Percentiles rank a stretch among this genome's conserved stretches.
phyloP scores from a whole-genome alignment of 2,888 invertebrate species.

The Apamea sordens region DNA sequence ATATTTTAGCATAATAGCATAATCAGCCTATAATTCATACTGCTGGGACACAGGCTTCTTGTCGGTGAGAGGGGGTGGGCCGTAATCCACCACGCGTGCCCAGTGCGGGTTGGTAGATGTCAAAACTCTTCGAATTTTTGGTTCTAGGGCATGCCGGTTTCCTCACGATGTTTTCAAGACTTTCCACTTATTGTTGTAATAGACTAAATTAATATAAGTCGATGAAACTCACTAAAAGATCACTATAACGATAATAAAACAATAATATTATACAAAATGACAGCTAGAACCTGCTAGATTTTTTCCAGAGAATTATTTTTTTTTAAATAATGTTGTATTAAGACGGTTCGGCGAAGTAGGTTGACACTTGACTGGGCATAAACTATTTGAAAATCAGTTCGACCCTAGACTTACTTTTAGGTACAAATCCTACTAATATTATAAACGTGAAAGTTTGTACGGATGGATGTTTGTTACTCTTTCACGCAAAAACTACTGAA shows the following conservation, averaged over 20 bases:
- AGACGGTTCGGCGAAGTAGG: not conserved
- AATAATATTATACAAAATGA: not conserved
- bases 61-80: too few relatives aligned
- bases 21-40: not conserved
- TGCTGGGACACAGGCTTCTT: not conserved
- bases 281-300: not conserved
- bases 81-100: too few relatives aligned
- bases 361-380: not conserved
- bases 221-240: not conserved
- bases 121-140: too few relatives aligned
- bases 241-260: too few relatives aligned
- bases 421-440: not conserved
- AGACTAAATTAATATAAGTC: not conserved
- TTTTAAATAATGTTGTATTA: not conserved
- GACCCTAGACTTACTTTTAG: slow-evolving; percentile 7
- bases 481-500: too few relatives aligned
- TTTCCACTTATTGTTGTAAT: too few relatives aligned
- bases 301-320: not conserved
- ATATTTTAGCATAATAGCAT: not conserved
- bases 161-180: not conserved
- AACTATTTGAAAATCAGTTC: not conserved
- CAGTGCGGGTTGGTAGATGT: too few relatives aligned
- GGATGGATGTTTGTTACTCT: too few relatives aligned
- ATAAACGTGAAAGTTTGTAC: too few relatives aligned
- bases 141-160: too few relatives aligned